A percentile compares a stretch with the other conserved stretches of the same genome.
Evolutionary conservation across 2,113 vertebrate species (phyloP).

Genomic region (Tretioscincus oriximinensis): DNA sequence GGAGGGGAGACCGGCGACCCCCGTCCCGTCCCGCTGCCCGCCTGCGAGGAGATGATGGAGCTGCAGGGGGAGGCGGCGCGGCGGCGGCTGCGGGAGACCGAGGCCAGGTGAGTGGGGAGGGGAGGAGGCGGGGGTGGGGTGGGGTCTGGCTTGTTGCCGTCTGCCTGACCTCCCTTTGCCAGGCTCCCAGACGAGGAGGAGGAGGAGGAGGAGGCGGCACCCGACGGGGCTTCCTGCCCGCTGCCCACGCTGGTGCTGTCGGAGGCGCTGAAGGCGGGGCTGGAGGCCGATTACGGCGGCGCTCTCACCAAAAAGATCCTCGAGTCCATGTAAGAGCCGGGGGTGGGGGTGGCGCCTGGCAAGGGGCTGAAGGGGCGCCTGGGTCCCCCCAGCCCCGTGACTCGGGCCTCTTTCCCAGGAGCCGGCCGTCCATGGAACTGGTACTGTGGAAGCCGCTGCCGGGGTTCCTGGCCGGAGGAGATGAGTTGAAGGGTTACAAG

Average conservation of each 20-base stretch:
- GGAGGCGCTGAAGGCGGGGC: conserved; percentile 76
- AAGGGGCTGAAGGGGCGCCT: neutral
- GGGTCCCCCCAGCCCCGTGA: neutral
- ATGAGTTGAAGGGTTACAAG: conserved; percentile 66
- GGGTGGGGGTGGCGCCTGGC: no score
- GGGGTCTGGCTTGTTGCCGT: no score
- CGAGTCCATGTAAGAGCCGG: conserved; percentile 73
- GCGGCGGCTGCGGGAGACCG: conserved; percentile 77
- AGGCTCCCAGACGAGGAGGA: conserved; percentile 82
- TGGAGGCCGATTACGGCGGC: conserved; percentile 77
- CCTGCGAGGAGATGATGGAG: conserved; percentile 72
- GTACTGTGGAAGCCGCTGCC: conserved; percentile 81
- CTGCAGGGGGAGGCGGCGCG: conserved; percentile 74
- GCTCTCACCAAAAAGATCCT: conserved; percentile 80
- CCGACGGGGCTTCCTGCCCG: conserved; percentile 61
- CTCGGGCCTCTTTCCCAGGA: conserved; percentile 63
- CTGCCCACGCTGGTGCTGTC: conserved; percentile 79
- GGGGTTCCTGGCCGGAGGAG: conserved; percentile 74
- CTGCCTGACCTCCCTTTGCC: conserved; percentile 33
- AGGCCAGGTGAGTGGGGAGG: conserved; percentile 73
- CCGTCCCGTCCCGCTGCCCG: conserved; percentile 52
- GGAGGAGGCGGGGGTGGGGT: conserved; percentile 21
- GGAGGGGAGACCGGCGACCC: neutral
- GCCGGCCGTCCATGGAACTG: conserved; percentile 80
- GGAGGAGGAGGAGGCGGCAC: conserved; percentile 66